phyloP scores from a whole-genome alignment of 1,140 invertebrate genomes.

The Drosophila simulans region DNA sequence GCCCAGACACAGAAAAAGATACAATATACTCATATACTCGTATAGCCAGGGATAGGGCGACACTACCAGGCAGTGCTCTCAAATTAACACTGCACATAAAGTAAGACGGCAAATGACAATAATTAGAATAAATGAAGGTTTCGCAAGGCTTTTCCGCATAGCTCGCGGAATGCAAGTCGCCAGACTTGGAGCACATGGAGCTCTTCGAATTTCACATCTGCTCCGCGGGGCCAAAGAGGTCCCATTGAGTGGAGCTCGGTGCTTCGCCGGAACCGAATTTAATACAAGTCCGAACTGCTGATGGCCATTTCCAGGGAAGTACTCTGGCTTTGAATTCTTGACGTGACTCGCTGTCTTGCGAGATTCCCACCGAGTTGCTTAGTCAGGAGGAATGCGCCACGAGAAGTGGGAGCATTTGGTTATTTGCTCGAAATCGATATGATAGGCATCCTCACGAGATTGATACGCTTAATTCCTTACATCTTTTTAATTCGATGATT shows the following conservation, averaged over 20 bases:
- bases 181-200: constrained; percentile 10
- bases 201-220: constrained; percentile 50
- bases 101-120: constrained; percentile 73
- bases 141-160: constrained; percentile 68
- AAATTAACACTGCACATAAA: constrained; percentile 66
- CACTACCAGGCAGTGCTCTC: constrained; percentile 23
- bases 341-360: neutral
- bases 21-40: neutral
- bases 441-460: constrained; percentile 15
- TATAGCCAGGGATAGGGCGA: constrained; percentile 1
- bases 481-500: constrained; percentile 68
- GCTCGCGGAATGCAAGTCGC: constrained; percentile 27
- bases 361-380: constrained; percentile 59
- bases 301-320: constrained; percentile 50
- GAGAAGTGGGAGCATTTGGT: constrained; percentile 2
- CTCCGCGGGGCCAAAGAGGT: neutral
- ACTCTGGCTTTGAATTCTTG: constrained; percentile 40
- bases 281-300: constrained; percentile 44
- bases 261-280: constrained; percentile 65
- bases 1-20: constrained; percentile 47
- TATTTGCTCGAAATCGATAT: constrained; percentile 45
- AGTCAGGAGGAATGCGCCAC: constrained; percentile 44
- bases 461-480: constrained; percentile 49
- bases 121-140: constrained; percentile 79
- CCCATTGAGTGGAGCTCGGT: constrained; percentile 23